Conservation (phyloP, 2,797 vertebrate species). For the Neosalanx taihuensis region DNA sequence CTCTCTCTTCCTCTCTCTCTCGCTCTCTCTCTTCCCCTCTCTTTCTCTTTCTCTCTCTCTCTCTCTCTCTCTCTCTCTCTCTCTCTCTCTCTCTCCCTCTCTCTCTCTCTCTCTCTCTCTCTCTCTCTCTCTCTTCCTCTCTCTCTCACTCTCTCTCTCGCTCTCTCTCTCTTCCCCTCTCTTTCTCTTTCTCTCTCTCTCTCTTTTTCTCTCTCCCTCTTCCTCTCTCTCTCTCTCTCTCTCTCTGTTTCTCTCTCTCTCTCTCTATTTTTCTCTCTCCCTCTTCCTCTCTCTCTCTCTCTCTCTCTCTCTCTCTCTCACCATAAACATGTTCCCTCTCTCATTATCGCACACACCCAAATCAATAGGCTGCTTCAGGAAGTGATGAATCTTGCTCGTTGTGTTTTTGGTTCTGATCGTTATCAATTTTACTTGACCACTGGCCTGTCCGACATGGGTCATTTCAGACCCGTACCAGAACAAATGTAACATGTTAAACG, state of each 20-base stretch:
- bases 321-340: background rate
- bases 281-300: too few relatives aligned
- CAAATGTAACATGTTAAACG: too few relatives aligned
- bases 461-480: too few relatives aligned
- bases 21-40: background rate
- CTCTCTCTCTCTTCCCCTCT: background rate
- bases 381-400: too few relatives aligned
- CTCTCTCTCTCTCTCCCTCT: background rate
- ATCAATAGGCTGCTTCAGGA: background rate
- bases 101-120: background rate
- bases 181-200: background rate
- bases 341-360: background rate
- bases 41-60: background rate
- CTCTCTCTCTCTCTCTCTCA: too few relatives aligned
- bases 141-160: too few relatives aligned
- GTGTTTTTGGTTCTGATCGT: too few relatives aligned
- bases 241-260: constrained; percentile 20
- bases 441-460: too few relatives aligned
- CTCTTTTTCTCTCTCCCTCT: constrained; percentile 34
- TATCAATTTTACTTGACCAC: too few relatives aligned
- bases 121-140: too few relatives aligned
- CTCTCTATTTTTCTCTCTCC: too few relatives aligned
- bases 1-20: background rate
- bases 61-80: background rate
- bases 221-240: background rate